Base-by-base conservation (phyloP, 2,888 invertebrate species). In the Mythimna impura region DNA sequence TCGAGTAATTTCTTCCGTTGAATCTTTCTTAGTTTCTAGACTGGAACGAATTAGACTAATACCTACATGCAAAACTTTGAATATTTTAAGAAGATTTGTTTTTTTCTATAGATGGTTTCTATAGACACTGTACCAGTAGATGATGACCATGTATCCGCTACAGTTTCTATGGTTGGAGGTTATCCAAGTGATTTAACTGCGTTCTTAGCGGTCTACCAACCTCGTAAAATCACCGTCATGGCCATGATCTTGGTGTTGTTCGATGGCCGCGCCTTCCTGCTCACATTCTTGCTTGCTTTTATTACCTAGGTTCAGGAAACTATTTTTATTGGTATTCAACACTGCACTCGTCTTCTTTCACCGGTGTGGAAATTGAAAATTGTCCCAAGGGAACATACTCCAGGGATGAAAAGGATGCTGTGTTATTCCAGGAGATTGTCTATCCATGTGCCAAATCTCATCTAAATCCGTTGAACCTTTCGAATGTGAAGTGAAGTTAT, bases 11-110 rank as follows among this genome's bases (percentile, higher is more conserved):
- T 73, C 64, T 80, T 69, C 58, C 43, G 71, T 64, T 9, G 52
- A 65, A 69, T 81, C 62, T 65, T 72, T 76, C 66, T 73, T 73
- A 63, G 55, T 79, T 75, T 80, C 61, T 78, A 73, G 70, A 78
- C 70, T 78, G 75, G 66, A 83, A 83, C 74, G 57, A 81, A 71
- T 71, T 55, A 50, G 62, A 74, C 71, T 66, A 30, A 71, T 71
- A 65, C 66, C 71, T 74, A 72, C 55, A 70, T 68, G 73, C 30
- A 75, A 66, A 78, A 69, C 52, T 69, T 69, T 20, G 30, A 25
- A 64, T 50, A 50, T 43, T 61, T 50, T 9, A 25, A 57, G 12
- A 1, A 43, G 34, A 54, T 52, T 30, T 30, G 30, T 30, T 30
- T 30, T n/a, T 3, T 30, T 30, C 30, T 30, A 30, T 30, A 30